Evolutionary conservation across 2,113 vertebrate species (phyloP), one percentile per base, ranked within the genome.

Genomic region (Chaenocephalus aceratus): DNA sequence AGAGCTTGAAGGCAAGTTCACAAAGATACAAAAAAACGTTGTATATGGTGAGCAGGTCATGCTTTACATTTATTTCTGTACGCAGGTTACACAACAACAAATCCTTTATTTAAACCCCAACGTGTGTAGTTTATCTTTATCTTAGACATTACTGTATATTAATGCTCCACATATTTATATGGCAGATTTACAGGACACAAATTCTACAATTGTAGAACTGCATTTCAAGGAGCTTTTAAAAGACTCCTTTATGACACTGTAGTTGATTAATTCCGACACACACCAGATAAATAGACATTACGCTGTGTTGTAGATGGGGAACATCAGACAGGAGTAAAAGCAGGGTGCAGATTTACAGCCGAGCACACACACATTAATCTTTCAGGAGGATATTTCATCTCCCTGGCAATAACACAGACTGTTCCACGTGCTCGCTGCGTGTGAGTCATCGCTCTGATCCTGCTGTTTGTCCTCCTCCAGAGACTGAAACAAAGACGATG

Each of bases 371-470:
- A 18, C 63, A 45, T 83, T 5, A 0, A 54, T 84, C 53, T 72
- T 74, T 75, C 16, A 64, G 67, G 2, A 16, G 51, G 51, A 65
- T 66, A 18, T 75, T 77, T 64, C 48, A 72, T 72, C 44, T 72
- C 44, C 3, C 44, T 78, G 77, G 61, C 75, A 73, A 21, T 10
- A 72, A 61, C 15, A 34, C 69, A 41, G 53, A 10, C 18, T 18
- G 65, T 41, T 62, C 57, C 67, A 58, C 11, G 6, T 21, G 56
- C 56, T 26, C 7, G 66, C 61, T 67, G 45, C 57, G 48, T 12
- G 36, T 79, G 84, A 85, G 26, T 83, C 82, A 72, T 34, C 30
- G 0, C 2, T 68, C 65, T 63, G 64, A 86, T 86, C 56, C 62
- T 12, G 60, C 63, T 62, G 45, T 80, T 80, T 70, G 65, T 76